Evolutionary conservation across 2,113 vertebrate species (phyloP).

Genomic region (Lipophrys pholis): DNA sequence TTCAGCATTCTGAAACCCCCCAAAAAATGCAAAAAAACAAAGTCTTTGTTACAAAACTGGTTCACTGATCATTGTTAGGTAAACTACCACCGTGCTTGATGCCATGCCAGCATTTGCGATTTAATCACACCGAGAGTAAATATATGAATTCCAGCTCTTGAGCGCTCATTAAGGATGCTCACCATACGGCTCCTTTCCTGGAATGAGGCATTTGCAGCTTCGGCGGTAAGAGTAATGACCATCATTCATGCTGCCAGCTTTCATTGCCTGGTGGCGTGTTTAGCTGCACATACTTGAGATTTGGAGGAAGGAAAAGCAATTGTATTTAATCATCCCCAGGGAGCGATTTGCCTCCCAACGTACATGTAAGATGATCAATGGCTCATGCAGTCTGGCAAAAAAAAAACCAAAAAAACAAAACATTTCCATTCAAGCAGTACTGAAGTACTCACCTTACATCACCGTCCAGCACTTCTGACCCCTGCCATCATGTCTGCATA

Average conservation of each 20-base stretch:
- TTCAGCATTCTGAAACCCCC: slow-evolving; percentile 37
- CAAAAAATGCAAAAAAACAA: too few species aligned
- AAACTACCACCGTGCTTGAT: slow-evolving; percentile 64
- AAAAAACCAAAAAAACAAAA: too few species aligned
- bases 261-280: slow-evolving; percentile 62
- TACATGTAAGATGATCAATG: slow-evolving; percentile 50
- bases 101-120: slow-evolving; percentile 42
- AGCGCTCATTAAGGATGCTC: slow-evolving; percentile 70
- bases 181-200: slow-evolving; percentile 60
- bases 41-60: slow-evolving; percentile 8
- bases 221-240: slow-evolving; percentile 62
- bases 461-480: slow-evolving; percentile 38
- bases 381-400: slow-evolving; percentile 37
- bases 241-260: slow-evolving; percentile 71
- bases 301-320: slow-evolving; percentile 54
- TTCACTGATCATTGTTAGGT: slow-evolving; percentile 62
- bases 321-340: slow-evolving; percentile 66
- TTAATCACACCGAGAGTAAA: slow-evolving; percentile 71
- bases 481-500: slow-evolving; percentile 22
- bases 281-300: slow-evolving; percentile 59
- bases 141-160: slow-evolving; percentile 65
- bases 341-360: slow-evolving; percentile 61
- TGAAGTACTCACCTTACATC: slow-evolving; percentile 41
- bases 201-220: slow-evolving; percentile 68
- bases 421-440: slow-evolving; percentile 15